These are phyloP conservation scores for Melanaphis sacchari DNA, from an alignment of 1,140 invertebrate species.

Conservation along the genomic window DNA sequence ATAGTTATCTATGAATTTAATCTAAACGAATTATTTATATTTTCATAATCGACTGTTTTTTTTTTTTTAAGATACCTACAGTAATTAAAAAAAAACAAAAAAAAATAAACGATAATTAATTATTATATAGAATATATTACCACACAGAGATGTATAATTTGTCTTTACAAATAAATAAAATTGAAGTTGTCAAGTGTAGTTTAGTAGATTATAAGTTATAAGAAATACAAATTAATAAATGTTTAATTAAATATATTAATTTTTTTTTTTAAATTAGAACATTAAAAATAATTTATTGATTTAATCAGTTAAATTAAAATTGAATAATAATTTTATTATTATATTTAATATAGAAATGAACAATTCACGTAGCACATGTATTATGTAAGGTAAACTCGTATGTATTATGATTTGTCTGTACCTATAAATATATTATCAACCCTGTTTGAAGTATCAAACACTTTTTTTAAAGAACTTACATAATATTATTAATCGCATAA, in stretches of 20 bases:
- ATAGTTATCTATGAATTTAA: background rate
- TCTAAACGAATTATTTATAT: background rate
- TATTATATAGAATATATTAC: background rate
- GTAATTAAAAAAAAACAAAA: background rate
- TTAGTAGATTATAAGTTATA: background rate
- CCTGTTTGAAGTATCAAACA: background rate
- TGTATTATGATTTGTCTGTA: background rate
- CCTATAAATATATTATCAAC: background rate
- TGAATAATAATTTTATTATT: background rate
- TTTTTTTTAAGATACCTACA: background rate
- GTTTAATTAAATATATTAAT: background rate
- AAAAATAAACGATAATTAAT: no score
- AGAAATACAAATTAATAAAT: background rate
- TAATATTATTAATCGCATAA: background rate
- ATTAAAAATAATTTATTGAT: background rate
- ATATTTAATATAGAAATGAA: background rate
- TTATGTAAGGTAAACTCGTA: background rate
- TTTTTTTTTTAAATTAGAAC: background rate
- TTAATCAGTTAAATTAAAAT: background rate
- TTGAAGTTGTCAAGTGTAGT: background rate
- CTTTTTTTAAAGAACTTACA: slow-evolving; percentile 3
- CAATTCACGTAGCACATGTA: background rate
- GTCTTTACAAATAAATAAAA: background rate
- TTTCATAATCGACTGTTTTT: no score
- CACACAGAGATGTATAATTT: background rate